Percentiles rank a stretch among this genome's conserved stretches.
Evolutionary conservation across 2,888 invertebrate species (phyloP).

Genomic region (Tipula confusa): DNA sequence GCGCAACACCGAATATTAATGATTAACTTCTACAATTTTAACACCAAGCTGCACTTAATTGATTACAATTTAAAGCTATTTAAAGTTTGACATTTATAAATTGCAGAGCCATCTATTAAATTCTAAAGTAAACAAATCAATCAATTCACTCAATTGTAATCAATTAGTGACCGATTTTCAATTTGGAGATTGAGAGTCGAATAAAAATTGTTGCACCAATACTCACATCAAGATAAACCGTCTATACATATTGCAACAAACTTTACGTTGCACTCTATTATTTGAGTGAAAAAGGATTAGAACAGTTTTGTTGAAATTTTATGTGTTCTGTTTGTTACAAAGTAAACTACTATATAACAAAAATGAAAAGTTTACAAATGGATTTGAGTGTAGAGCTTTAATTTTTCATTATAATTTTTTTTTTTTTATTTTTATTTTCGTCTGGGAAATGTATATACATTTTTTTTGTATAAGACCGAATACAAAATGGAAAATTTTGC

Average conservation of each 20-base stretch:
- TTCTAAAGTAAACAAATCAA: too few species aligned
- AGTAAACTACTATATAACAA: neutral
- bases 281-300: neutral
- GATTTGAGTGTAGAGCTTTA: slow-evolving; percentile 3
- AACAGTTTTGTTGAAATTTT: neutral
- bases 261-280: neutral
- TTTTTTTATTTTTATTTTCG: neutral
- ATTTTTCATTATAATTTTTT: neutral
- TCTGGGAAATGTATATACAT: neutral
- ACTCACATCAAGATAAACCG: too few species aligned
- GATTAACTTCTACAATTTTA: too few species aligned
- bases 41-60: too few species aligned
- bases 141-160: too few species aligned
- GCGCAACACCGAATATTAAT: too few species aligned
- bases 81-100: too few species aligned
- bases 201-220: neutral
- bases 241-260: neutral
- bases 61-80: too few species aligned
- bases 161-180: too few species aligned
- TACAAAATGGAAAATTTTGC: neutral
- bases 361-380: neutral
- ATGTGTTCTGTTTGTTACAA: neutral
- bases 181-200: too few species aligned
- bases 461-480: neutral
- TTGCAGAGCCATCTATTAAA: too few species aligned